These are phyloP conservation scores for Gracilinanus agilis DNA, from an alignment of 2,113 vertebrate species.

Conservation along the genomic window DNA sequence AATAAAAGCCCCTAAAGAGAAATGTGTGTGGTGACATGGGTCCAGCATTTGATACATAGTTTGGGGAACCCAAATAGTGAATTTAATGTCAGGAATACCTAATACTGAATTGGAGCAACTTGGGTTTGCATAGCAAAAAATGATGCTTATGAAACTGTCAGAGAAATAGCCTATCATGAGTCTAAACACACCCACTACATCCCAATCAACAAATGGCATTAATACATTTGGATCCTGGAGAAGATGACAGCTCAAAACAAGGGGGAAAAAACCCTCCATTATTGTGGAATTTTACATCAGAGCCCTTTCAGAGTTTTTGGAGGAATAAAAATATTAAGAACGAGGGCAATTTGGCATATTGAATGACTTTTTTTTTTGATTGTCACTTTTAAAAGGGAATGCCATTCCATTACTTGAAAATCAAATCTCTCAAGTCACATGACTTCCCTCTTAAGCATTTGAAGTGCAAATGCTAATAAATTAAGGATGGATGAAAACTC, in stretches of 20 bases:
- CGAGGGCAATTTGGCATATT: conserved; percentile 59
- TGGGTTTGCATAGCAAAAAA: conserved; percentile 31
- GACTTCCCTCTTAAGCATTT: conserved; percentile 48
- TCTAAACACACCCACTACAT: background rate
- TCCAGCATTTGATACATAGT: conserved; percentile 40
- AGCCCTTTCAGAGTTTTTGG: conserved; percentile 33
- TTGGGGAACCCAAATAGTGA: conserved; percentile 6
- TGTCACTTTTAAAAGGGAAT: conserved; percentile 61
- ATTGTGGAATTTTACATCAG: background rate
- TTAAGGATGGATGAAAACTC: conserved; percentile 37
- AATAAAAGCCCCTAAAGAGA: conserved; percentile 54
- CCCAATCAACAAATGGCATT: background rate
- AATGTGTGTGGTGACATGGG: conserved; percentile 26
- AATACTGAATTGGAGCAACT: background rate
- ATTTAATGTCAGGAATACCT: background rate
- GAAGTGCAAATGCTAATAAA: conserved; percentile 51
- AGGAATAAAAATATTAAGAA: conserved; percentile 37
- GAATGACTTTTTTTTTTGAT: conserved; percentile 66
- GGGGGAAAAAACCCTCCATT: background rate
- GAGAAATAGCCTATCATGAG: background rate
- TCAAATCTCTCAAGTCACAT: conserved; percentile 23
- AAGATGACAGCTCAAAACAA: background rate
- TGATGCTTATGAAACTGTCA: background rate
- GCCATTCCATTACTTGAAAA: conserved; percentile 49
- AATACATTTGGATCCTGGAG: background rate